A percentile compares a stretch with the other conserved stretches of the same genome.
phyloP scores from a whole-genome alignment of 2,888 invertebrate genomes.

The Embidobia sp. region DNA sequence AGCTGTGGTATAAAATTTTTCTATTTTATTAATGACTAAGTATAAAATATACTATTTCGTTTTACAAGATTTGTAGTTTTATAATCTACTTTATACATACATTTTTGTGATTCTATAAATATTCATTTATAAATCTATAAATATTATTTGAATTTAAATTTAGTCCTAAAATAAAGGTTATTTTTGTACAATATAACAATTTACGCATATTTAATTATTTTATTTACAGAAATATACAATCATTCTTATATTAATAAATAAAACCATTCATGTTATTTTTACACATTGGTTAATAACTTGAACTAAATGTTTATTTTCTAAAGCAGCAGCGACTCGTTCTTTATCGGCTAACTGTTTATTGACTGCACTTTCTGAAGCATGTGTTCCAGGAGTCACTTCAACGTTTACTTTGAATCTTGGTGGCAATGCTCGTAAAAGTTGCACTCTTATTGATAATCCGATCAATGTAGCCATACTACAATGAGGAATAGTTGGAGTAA shows the following conservation, averaged over 20 bases:
- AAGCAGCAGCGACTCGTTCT: slow-evolving; percentile 97
- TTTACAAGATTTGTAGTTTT: no score
- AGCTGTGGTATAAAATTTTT: no score
- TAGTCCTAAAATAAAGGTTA: no score
- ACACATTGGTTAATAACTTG: slow-evolving; percentile 98
- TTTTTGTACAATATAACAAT: no score
- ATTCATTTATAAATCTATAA: no score
- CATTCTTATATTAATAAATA: background rate
- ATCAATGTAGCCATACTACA: slow-evolving; percentile 99
- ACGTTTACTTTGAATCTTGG: slow-evolving; percentile 93
- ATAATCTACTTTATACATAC: no score
- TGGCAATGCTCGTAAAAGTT: slow-evolving; percentile 92
- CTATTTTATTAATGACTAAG: no score
- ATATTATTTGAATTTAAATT: no score
- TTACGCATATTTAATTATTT: no score
- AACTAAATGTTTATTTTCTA: slow-evolving; percentile 95
- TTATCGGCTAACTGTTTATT: slow-evolving; percentile 99
- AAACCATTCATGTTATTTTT: slow-evolving; percentile 21
- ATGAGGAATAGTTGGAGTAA: slow-evolving; percentile 99
- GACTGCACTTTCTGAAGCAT: slow-evolving; percentile 94
- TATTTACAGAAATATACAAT: background rate
- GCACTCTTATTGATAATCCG: slow-evolving; percentile 95
- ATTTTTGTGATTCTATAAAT: no score
- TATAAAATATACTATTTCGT: no score
- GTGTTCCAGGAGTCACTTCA: slow-evolving; percentile 94